phyloP scores from a whole-genome alignment of 1,140 invertebrate species.

The Drosophila kikkawai region DNA sequence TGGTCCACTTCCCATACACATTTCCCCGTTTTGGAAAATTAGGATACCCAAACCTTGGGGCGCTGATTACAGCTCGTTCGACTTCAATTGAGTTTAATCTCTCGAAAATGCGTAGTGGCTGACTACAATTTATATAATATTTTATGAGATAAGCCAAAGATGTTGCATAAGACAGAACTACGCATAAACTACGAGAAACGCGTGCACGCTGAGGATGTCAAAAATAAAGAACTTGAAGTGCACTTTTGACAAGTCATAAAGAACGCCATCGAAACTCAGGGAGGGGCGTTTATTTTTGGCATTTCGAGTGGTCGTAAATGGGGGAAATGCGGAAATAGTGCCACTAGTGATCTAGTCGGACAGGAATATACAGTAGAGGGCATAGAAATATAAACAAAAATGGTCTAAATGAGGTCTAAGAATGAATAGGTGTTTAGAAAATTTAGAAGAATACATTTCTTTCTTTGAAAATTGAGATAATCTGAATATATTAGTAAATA shows the following conservation, averaged over 20 bases:
- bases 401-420: not conserved
- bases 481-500: not conserved
- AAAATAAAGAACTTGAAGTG: conserved; percentile 29
- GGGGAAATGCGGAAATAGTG: conserved; percentile 47
- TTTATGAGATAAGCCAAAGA: conserved; percentile 27
- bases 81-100: conserved; percentile 19
- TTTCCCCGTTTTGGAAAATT: not conserved
- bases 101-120: conserved; percentile 10
- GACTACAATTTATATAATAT: conserved; percentile 1
- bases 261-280: conserved; percentile 32
- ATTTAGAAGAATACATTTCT: no score
- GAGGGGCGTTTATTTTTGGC: conserved; percentile 51
- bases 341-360: conserved; percentile 24
- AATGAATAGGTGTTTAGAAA: not conserved
- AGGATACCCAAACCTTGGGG: conserved; percentile 9
- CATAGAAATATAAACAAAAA: not conserved
- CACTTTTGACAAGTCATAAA: conserved; percentile 56
- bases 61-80: conserved; percentile 18
- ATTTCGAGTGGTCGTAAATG: conserved; percentile 43
- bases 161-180: conserved; percentile 39
- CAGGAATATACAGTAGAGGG: conserved; percentile 6
- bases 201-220: conserved; percentile 36
- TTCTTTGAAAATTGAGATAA: not conserved
- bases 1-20: conserved; percentile 25
- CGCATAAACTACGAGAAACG: conserved; percentile 5